A percentile compares a stretch with the other conserved stretches of the same genome.
Conservation (phyloP, 2,113 vertebrate species). For the Chamaea fasciata region DNA sequence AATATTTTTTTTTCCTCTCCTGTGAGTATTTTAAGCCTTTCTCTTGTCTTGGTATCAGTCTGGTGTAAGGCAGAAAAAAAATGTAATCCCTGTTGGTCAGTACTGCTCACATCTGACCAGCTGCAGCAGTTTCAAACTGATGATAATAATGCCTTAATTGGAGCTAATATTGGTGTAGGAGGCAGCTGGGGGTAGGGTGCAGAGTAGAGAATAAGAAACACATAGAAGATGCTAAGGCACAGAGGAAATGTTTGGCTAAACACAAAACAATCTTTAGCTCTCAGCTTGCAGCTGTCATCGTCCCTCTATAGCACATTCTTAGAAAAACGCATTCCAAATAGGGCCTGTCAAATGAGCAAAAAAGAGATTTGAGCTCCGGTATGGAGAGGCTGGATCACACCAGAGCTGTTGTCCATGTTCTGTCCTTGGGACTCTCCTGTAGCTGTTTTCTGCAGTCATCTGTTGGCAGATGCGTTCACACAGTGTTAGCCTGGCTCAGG, state of each 20-base stretch:
- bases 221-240: not conserved
- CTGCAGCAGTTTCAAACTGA: not conserved
- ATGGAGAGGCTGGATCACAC: not conserved
- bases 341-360: not conserved
- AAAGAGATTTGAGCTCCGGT: not conserved
- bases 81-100: not conserved
- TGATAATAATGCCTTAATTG: not conserved
- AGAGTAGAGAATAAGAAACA: not conserved
- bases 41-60: not conserved
- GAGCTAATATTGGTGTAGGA: not conserved
- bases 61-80: not conserved
- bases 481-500: not conserved
- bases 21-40: not conserved
- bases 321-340: not conserved
- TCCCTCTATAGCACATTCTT: not conserved
- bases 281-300: not conserved
- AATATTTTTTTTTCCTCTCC: not conserved
- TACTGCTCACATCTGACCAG: not conserved
- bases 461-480: not conserved
- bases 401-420: not conserved
- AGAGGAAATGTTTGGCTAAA: not conserved
- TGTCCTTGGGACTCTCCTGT: not conserved
- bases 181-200: not conserved
- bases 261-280: not conserved
- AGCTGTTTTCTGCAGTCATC: not conserved